Conservation (phyloP, 2,113 vertebrate species). For the Dasypus novemcinctus region DNA sequence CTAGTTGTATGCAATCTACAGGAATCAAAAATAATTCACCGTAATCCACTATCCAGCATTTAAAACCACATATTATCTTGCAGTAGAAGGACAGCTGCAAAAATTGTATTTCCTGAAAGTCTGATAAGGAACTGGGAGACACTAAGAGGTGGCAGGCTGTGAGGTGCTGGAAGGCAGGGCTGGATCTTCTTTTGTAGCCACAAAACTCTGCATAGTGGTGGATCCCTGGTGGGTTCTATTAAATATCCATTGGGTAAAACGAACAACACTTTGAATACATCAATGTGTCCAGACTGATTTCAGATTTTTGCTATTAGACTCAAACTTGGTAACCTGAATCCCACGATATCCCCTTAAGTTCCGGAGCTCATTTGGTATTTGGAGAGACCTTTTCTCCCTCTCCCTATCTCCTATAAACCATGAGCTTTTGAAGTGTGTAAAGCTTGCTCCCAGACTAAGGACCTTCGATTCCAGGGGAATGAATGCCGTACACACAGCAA, state of each 20-base stretch:
- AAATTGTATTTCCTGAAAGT: background rate
- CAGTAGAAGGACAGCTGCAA: background rate
- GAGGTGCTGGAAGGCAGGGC: background rate
- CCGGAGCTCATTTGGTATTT: background rate
- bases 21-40: background rate
- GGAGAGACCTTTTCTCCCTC: background rate
- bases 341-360: background rate
- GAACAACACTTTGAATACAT: background rate
- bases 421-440: background rate
- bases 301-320: background rate
- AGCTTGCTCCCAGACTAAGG: background rate
- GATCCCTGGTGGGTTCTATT: background rate
- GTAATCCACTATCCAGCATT: background rate
- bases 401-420: background rate
- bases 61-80: background rate
- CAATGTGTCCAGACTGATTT: background rate
- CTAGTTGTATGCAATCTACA: background rate
- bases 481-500: background rate
- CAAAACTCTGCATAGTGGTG: background rate
- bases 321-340: background rate
- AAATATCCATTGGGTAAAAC: background rate
- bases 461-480: background rate
- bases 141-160: background rate
- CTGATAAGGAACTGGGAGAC: background rate
- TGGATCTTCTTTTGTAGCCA: background rate